Evolutionary conservation across 1,140 invertebrate species (phyloP).

Genomic region (Drosophila parvula): DNA sequence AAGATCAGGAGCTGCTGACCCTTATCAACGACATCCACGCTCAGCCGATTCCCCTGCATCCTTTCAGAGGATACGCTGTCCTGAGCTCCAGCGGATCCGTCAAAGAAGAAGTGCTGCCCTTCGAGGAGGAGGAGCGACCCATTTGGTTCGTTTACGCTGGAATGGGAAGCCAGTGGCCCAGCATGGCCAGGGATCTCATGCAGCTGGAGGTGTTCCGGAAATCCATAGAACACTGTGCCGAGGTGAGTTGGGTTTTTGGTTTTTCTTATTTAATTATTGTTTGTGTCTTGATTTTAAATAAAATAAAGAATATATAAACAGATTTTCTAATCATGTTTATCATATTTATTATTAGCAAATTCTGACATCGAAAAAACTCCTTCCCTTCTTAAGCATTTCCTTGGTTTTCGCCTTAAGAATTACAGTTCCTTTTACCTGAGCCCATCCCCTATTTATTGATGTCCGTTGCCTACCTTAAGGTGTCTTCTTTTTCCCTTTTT

Average conservation of each 20-base stretch:
- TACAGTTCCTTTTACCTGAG: background rate
- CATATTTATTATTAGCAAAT: no score
- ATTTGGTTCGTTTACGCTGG: constrained; percentile 98
- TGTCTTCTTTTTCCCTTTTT: background rate
- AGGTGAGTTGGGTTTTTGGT: constrained; percentile 61
- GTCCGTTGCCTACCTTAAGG: constrained; percentile 5
- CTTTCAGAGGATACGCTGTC: constrained; percentile 91
- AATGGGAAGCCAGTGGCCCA: constrained; percentile 98
- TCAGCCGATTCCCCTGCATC: constrained; percentile 88
- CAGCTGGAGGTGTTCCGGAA: constrained; percentile 90
- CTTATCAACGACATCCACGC: constrained; percentile 91
- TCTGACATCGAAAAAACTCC: no score
- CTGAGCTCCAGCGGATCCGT: constrained; percentile 84
- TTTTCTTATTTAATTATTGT: background rate
- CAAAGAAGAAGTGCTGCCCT: constrained; percentile 80
- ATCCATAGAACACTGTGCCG: constrained; percentile 90
- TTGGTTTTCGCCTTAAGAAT: constrained; percentile 85
- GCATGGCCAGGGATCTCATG: constrained; percentile 95
- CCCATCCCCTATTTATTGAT: background rate
- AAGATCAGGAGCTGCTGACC: constrained; percentile 90
- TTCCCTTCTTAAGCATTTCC: no score
- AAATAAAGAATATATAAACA: background rate
- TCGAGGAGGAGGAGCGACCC: constrained; percentile 88
- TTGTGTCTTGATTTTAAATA: background rate
- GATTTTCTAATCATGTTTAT: constrained; percentile 60